These are phyloP conservation scores for Cheumatopsyche charites DNA, from an alignment of 1,140 invertebrate genomes.

Conservation along the genomic window DNA sequence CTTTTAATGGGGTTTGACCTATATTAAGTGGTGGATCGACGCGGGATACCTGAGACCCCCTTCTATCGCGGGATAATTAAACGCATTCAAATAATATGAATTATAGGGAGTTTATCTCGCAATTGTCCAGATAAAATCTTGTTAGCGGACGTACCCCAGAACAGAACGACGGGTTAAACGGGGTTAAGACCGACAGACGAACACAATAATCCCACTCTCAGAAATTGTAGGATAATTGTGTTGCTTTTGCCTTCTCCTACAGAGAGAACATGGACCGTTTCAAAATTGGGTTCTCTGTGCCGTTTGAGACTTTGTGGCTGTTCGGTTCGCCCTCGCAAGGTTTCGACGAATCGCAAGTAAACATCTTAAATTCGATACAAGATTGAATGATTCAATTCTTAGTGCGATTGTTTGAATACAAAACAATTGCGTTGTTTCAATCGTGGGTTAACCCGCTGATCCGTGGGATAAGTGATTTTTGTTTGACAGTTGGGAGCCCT, in stretches of 20 bases:
- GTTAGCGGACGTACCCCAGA: constrained; percentile 13
- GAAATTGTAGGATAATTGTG: constrained; percentile 3
- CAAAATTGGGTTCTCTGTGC: no score
- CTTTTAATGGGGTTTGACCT: no score
- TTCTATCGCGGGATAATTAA: constrained; percentile 31
- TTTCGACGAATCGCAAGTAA: no score
- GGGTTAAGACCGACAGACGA: constrained; percentile 27
- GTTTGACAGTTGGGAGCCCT: no score
- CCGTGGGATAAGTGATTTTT: no score
- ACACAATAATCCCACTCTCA: constrained; percentile 18
- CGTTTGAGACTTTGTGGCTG: neutral
- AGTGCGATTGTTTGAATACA: no score
- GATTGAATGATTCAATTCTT: no score
- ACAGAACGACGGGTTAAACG: constrained; percentile 22
- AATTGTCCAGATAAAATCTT: constrained; percentile 32
- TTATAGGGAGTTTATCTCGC: constrained; percentile 29
- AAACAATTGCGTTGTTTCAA: no score
- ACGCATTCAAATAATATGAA: constrained; percentile 36
- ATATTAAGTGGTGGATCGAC: constrained; percentile 11
- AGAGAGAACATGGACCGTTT: no score
- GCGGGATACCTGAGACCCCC: constrained; percentile 20
- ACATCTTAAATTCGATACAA: no score
- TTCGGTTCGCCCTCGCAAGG: no score
- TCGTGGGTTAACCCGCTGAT: no score
- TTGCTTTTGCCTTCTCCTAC: neutral